phyloP scores from a whole-genome alignment of 2,113 vertebrate species.

The Cricetomys ansorgei region DNA sequence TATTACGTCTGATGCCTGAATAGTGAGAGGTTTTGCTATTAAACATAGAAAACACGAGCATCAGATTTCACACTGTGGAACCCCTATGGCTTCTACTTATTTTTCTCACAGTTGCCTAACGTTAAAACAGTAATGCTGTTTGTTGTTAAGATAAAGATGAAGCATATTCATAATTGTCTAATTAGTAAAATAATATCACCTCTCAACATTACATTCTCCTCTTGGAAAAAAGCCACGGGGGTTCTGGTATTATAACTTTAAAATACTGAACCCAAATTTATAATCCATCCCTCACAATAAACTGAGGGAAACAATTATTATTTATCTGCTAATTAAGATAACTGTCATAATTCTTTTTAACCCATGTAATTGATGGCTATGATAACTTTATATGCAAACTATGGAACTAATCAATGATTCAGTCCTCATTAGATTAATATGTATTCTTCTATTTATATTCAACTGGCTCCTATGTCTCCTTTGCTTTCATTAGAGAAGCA shows the following conservation, averaged over 20 bases:
- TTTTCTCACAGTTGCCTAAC: neutral
- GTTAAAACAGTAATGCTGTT: neutral
- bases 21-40: neutral
- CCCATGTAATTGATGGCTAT: neutral
- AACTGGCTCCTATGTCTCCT: neutral
- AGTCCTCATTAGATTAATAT: neutral
- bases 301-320: neutral
- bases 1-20: neutral
- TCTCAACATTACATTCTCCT: neutral
- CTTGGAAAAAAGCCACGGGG: neutral
- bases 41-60: neutral
- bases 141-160: neutral
- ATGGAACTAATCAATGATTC: neutral
- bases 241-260: neutral
- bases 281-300: neutral
- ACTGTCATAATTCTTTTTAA: neutral
- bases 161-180: neutral
- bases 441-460: neutral
- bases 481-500: neutral
- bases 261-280: neutral
- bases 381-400: constrained; percentile 5
- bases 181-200: neutral
- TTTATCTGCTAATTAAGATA: constrained; percentile 9
- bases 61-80: neutral
- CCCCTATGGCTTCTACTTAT: neutral